Conservation (phyloP, 2,888 invertebrate species). For the Caenorhabditis doughertyi region DNA sequence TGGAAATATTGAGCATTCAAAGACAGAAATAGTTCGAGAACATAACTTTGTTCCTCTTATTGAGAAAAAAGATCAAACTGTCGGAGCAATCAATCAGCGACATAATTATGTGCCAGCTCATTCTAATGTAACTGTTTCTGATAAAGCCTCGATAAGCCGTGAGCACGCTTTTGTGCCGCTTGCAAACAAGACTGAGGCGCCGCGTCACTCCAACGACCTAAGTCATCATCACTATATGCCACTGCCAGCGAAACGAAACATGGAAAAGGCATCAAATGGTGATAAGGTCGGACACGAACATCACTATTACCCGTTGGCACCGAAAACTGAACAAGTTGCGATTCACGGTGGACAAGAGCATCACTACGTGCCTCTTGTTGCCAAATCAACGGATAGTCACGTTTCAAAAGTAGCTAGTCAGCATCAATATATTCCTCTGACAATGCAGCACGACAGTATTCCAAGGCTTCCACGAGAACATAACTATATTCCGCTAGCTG, state of each 20-base stretch:
- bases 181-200: constrained; percentile 45
- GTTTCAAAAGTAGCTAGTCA: constrained; percentile 19
- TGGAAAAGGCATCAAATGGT: constrained; percentile 37
- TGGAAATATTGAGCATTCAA: constrained; percentile 25
- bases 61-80: constrained; percentile 37
- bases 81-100: constrained; percentile 39
- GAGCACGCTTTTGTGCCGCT: constrained; percentile 62
- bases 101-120: constrained; percentile 61
- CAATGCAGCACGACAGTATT: constrained; percentile 33
- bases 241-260: constrained; percentile 50
- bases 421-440: constrained; percentile 54
- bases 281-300: constrained; percentile 57
- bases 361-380: constrained; percentile 49
- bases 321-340: constrained; percentile 52
- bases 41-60: constrained; percentile 50
- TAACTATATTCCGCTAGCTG: constrained; percentile 58
- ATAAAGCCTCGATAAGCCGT: constrained; percentile 44
- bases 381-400: constrained; percentile 30
- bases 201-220: constrained; percentile 59
- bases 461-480: constrained; percentile 46
- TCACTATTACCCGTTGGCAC: constrained; percentile 55
- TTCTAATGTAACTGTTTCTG: constrained; percentile 39
- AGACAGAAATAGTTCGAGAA: constrained; percentile 22
- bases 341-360: constrained; percentile 45
- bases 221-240: constrained; percentile 64